phyloP scores from a whole-genome alignment of 2,113 vertebrate species.

The Passer montanus region DNA sequence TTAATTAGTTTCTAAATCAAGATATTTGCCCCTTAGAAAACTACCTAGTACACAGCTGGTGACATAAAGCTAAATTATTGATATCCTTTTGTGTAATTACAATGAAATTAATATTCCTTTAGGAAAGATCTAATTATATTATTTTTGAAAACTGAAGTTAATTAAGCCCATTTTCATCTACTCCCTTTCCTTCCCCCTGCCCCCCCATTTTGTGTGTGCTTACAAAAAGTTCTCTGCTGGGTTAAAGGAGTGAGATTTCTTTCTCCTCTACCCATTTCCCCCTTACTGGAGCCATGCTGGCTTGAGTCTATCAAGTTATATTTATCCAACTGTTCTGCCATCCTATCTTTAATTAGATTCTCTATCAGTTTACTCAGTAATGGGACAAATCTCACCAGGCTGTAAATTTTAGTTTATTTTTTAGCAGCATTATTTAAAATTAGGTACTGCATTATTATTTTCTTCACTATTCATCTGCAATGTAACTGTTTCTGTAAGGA shows the following conservation, averaged over 20 bases:
- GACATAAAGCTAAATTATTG: constrained; percentile 47
- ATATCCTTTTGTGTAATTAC: constrained; percentile 38
- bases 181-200: background rate
- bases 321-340: constrained; percentile 50
- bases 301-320: background rate
- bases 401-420: background rate
- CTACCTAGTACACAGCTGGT: constrained; percentile 27
- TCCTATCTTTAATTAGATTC: constrained; percentile 51
- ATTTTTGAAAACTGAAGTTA: constrained; percentile 2
- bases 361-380: constrained; percentile 16
- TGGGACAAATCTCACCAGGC: constrained; percentile 48
- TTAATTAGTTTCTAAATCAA: constrained; percentile 62
- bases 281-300: constrained; percentile 16
- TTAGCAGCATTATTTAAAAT: constrained; percentile 40
- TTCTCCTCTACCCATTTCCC: background rate
- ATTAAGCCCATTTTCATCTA: constrained; percentile 8
- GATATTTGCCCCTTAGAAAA: constrained; percentile 1
- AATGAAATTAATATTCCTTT: constrained; percentile 5
- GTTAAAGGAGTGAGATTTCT: background rate
- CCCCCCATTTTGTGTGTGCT: background rate
- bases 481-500: background rate
- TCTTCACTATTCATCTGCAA: background rate
- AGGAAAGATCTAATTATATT: constrained; percentile 25
- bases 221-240: background rate
- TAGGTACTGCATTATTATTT: background rate